Conservation (phyloP, 2,888 invertebrate genomes). For the Oasisia sp. region DNA sequence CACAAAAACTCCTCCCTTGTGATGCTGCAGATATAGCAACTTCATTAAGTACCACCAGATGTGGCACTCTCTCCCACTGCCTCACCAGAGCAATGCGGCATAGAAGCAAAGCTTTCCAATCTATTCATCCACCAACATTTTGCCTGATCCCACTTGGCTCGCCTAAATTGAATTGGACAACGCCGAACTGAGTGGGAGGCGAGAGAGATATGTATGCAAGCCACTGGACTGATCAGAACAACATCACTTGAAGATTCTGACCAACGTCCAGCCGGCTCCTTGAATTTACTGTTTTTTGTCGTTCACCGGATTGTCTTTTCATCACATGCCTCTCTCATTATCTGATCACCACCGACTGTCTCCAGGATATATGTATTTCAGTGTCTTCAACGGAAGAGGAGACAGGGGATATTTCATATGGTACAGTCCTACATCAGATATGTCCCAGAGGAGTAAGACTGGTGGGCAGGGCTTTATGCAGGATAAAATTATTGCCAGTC, state of each 20-base stretch:
- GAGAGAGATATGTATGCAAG: neutral
- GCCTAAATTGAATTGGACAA: neutral
- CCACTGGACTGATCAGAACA: neutral
- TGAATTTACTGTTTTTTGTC: neutral
- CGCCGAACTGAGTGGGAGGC: neutral
- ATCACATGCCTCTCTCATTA: neutral
- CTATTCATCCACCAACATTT: neutral
- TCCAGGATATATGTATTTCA: neutral
- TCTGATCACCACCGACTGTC: neutral
- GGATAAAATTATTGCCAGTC: too few relatives aligned
- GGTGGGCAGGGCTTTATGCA: too few relatives aligned
- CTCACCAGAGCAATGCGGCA: neutral
- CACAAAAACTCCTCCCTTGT: neutral
- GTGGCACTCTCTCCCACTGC: neutral
- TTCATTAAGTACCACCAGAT: neutral
- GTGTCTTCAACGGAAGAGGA: neutral
- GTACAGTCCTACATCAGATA: neutral
- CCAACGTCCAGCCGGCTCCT: neutral
- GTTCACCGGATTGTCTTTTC: neutral
- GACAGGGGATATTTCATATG: neutral
- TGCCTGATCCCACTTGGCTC: neutral
- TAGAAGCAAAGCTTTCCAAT: neutral
- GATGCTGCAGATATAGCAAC: neutral
- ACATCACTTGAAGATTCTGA: conserved; percentile 1
- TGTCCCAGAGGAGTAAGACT: neutral